Evolutionary conservation across 2,113 vertebrate species (phyloP).

Genomic region (Oenanthe oenanthe): DNA sequence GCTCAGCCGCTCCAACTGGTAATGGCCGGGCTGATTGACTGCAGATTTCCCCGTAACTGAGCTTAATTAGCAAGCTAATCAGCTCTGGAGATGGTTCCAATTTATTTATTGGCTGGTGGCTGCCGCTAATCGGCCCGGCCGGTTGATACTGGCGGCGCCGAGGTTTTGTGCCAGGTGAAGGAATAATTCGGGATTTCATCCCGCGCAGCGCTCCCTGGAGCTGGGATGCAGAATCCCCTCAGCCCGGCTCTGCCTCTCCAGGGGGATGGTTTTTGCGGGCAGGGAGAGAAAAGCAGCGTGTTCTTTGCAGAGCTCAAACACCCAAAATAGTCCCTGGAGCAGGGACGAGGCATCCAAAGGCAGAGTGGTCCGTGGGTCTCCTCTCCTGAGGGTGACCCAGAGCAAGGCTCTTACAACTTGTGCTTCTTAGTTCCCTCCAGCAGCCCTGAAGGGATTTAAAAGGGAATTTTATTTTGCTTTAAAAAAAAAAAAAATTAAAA

Average conservation of each 20-base stretch:
- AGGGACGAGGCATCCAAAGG: not conserved
- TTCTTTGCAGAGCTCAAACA: not conserved
- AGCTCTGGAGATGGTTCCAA: slow-evolving; percentile 62
- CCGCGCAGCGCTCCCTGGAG: not conserved
- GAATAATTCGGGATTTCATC: not conserved
- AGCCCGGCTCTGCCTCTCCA: rapidly evolving
- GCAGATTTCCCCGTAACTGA: slow-evolving; percentile 64
- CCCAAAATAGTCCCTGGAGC: not conserved
- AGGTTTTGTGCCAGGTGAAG: slow-evolving; percentile 12
- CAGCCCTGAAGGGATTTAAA: rapidly evolving
- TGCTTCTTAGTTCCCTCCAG: not conserved
- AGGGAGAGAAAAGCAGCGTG: not conserved
- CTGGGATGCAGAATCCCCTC: not conserved
- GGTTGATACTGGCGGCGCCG: not conserved
- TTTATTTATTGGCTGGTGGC: slow-evolving; percentile 61
- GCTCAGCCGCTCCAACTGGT: slow-evolving; percentile 17
- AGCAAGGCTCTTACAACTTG: not conserved
- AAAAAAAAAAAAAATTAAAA: too few species aligned
- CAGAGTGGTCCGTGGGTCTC: not conserved
- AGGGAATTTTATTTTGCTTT: not conserved
- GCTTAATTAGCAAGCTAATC: slow-evolving; percentile 71
- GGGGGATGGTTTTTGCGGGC: not conserved
- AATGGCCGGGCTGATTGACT: slow-evolving; percentile 35
- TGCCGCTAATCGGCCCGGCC: slow-evolving; percentile 49
- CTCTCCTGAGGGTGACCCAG: not conserved